A percentile compares a stretch with the other conserved stretches of the same genome.
Conservation (phyloP, 2,113 vertebrate species). For the Puma concolor region DNA sequence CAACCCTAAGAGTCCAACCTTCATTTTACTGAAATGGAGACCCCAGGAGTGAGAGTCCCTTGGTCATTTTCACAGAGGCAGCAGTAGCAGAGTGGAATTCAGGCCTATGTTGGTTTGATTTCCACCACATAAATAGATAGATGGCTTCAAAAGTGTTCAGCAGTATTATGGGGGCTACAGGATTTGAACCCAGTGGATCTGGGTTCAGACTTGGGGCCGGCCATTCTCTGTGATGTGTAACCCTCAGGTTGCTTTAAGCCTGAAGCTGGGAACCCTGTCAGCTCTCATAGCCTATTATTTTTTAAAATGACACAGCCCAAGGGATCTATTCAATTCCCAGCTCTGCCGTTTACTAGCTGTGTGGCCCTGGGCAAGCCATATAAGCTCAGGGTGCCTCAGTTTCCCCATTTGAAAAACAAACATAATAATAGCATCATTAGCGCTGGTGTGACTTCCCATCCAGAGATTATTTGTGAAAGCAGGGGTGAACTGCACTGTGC, state of each 20-base stretch:
- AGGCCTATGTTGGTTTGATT: not conserved
- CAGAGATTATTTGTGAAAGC: not conserved
- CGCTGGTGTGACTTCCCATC: not conserved
- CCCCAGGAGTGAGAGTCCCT: not conserved
- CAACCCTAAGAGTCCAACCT: not conserved
- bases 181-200: not conserved
- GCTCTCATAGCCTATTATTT: not conserved
- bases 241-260: not conserved
- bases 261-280: not conserved
- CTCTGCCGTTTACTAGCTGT: not conserved
- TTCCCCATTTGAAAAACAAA: not conserved
- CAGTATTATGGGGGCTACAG: not conserved
- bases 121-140: rapidly evolving
- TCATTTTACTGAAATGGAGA: not conserved
- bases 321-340: not conserved
- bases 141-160: not conserved
- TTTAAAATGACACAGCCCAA: not conserved
- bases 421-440: not conserved
- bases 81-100: not conserved
- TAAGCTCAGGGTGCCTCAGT: not conserved
- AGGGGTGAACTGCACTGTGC: rapidly evolving
- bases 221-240: not conserved
- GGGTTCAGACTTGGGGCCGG: not conserved
- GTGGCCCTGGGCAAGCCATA: not conserved
- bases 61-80: not conserved